Conservation (phyloP, 2,797 vertebrate genomes). For the Coranthus polyacanthus region DNA sequence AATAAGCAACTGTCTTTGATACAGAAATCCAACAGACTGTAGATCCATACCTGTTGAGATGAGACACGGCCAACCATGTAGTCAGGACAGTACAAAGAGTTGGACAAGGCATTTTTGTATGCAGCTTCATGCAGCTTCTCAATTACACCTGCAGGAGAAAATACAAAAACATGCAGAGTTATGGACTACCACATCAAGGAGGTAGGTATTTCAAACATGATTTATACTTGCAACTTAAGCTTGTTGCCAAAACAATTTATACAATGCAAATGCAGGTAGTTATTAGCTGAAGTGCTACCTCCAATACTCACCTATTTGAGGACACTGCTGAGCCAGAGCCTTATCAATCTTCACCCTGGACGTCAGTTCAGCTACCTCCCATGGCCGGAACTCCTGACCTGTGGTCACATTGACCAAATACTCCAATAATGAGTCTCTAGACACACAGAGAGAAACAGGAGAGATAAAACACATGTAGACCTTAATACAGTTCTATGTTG, state of each 20-base stretch:
- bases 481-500: not conserved
- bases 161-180: not conserved
- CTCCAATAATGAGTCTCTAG: slow-evolving; percentile 90
- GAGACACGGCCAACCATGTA: slow-evolving; percentile 88
- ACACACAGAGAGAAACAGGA: not conserved
- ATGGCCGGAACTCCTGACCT: slow-evolving; percentile 90
- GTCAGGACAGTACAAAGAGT: slow-evolving; percentile 94
- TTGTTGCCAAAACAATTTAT: not conserved
- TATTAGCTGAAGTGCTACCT: not conserved
- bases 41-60: slow-evolving; percentile 84
- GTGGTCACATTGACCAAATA: slow-evolving; percentile 91
- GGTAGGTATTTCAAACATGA: too few relatives aligned
- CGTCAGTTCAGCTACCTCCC: slow-evolving; percentile 90
- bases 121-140: slow-evolving; percentile 94
- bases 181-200: not conserved
- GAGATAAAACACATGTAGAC: not conserved
- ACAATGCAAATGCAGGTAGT: not conserved
- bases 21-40: not conserved
- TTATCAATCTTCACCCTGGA: slow-evolving; percentile 88
- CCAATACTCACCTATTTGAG: slow-evolving; percentile 87
- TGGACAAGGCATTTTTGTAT: slow-evolving; percentile 90
- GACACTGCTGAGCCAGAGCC: slow-evolving; percentile 87
- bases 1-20: not conserved
- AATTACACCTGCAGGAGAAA: slow-evolving; percentile 84
- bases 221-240: too few relatives aligned